phyloP scores from a whole-genome alignment of 2,888 invertebrate species.

The Drosophila kokeensis region DNA sequence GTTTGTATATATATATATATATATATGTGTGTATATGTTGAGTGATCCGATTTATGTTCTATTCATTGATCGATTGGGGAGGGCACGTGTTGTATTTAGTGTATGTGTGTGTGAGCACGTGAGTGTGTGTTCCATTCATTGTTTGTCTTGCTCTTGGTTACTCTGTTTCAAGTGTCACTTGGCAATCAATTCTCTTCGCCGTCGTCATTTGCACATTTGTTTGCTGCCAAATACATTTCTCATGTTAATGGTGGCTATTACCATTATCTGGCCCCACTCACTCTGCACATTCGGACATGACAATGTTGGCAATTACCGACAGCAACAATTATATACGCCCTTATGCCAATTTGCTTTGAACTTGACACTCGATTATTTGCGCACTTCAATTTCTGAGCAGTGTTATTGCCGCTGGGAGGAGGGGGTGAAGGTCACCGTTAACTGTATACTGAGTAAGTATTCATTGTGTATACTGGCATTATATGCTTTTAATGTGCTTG shows the following conservation, averaged over 20 bases:
- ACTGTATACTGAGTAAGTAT: conserved; percentile 5
- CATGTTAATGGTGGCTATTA: conserved; percentile 57
- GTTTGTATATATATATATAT: neutral
- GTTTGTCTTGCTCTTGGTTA: conserved; percentile 49
- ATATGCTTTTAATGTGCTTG: conserved; percentile 26
- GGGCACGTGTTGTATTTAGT: conserved; percentile 9
- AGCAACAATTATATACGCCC: conserved; percentile 29
- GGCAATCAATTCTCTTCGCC: conserved; percentile 48
- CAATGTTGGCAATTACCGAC: conserved; percentile 53
- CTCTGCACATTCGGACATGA: conserved; percentile 47
- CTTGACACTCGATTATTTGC: conserved; percentile 73
- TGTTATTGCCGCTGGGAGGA: neutral
- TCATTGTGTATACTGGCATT: neutral
- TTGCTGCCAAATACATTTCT: conserved; percentile 63
- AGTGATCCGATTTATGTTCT: conserved; percentile 33
- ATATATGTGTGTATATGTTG: conserved; percentile 6
- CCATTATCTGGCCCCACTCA: conserved; percentile 53
- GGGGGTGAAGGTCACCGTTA: conserved; percentile 64
- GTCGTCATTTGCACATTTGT: conserved; percentile 51
- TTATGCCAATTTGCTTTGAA: conserved; percentile 69
- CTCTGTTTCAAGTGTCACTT: conserved; percentile 58
- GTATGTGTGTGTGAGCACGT: conserved; percentile 1
- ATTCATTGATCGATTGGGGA: conserved; percentile 48
- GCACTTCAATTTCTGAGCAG: conserved; percentile 35
- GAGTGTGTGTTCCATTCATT: conserved; percentile 45